Base-by-base conservation (phyloP, 2,113 vertebrate genomes). In the Polyodon spathula region DNA sequence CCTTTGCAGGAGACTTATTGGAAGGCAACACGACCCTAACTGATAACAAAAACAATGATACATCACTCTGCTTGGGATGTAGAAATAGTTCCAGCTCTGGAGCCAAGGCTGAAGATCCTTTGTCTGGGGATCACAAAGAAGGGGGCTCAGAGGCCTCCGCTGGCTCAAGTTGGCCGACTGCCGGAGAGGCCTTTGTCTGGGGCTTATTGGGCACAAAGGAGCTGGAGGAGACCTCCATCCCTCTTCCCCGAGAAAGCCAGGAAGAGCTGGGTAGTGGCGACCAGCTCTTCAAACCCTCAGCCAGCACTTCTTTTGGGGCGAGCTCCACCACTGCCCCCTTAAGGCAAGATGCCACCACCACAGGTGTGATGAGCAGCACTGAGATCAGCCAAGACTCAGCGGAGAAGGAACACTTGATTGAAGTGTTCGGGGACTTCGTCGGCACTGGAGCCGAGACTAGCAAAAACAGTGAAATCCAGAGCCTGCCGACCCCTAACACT, bases 221-320 rank as follows among this genome's bases (percentile, higher is more conserved):
- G 27, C 68, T 74, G 65, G 72, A 75, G 58, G 71, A 63, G 37
- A 71, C 72, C 41, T 79, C 67, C 1, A 69, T 66, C 10, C 67
- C 66, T 1, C 61, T 77, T 8, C 56, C 70, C 8, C 79, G 76
- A 0, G 82, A 74, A 3, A 82, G 81, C 15, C 79, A 82, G 6
- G 90, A 92, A 43, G 84, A 82, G 7, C 72, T 72, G 4, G 88
- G 92, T 14, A 95, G 94, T 5, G 86, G 86, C 0, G 84, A 86
- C 5, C 27, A 27, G 27, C 27, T 27, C 27, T 27, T 27, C 27
- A 27, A 27, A 27, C 27, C 27, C 27, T 27, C 27, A 3, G 27
- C 27, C 27, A 27, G 27, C 27, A 27, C 27, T 27, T 27, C 27
- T 27, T 27, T 73, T 4, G 78, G 61, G 1, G 78, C 81, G 0